Base-by-base conservation (phyloP, 2,113 vertebrate genomes). In the Nycticorax nycticorax region DNA sequence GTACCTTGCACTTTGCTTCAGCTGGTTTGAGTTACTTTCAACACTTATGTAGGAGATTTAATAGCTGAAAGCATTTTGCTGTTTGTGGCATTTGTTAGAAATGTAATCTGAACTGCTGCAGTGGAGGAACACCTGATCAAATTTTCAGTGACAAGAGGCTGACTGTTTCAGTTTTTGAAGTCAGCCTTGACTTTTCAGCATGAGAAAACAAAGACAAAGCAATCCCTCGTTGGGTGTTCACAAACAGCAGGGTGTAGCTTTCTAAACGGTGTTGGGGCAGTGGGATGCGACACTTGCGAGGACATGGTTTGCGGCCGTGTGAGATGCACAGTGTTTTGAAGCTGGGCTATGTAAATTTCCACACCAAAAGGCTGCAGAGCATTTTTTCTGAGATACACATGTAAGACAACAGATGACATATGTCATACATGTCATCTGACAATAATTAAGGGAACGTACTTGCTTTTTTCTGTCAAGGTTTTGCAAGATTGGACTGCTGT, bases 1-100 rank as follows among this genome's bases (percentile, higher is more conserved):
- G 80, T 76, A 77, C 57, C 91, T 89, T 74, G 56, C 76, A 83
- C 91, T 91, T 84, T 75, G 48, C 39, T 92, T 96, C 94, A 95
- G 88, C 87, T 97, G 95, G 85, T 97, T 96, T 96, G 75, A 93
- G 92, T 98, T 97, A 97, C 93, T 97, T 97, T 97, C 41, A 89
- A 88, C 91, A 91, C 79, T 93, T 94, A 91, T 35, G 80, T 93
- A 93, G 96, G 77, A 88, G 84, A 96, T 96, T 96, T 97, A 97
- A 96, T 96, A 96, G 82, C 93, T 94, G 83, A 92, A 89, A 95
- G 92, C 83, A 92, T 94, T 97, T 97, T 95, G 39, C 52, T 96
- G 67, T 84, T 97, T 96, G 81, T 95, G 87, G 27, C 92, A 77
- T 95, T 96, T 91, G 81, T 96, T 94, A 89, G 95, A 97, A 96